Percentiles rank a stretch among this genome's conserved stretches.
Conservation (phyloP, 2,797 vertebrate species). For the Luscinia luscinia region DNA sequence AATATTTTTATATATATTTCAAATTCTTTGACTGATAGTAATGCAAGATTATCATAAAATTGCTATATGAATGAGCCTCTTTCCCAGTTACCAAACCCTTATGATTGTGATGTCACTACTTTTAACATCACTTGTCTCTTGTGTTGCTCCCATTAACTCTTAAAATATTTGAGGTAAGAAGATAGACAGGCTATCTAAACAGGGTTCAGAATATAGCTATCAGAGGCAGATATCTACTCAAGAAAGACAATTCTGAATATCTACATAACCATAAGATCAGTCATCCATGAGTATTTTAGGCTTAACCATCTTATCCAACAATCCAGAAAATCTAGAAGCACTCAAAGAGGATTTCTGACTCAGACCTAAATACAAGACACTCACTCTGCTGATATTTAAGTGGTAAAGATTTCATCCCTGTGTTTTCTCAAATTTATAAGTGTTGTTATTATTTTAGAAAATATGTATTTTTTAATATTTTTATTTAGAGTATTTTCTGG, state of each 20-base stretch:
- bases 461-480: not conserved
- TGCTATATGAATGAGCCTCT: rapidly evolving
- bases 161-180: not conserved
- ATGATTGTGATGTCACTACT: not conserved
- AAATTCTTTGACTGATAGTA: not conserved
- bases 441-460: not conserved
- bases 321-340: not conserved
- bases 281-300: not conserved
- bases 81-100: not conserved
- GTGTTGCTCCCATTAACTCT: not conserved
- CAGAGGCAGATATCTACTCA: not conserved
- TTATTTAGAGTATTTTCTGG: not conserved
- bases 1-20: not conserved
- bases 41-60: not conserved
- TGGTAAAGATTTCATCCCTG: not conserved
- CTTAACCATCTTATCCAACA: not conserved
- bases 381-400: not conserved
- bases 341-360: not conserved
- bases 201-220: not conserved
- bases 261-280: not conserved
- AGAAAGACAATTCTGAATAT: not conserved
- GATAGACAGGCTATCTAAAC: not conserved
- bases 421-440: not conserved
- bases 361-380: not conserved
- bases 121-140: not conserved